Percentiles rank a stretch among this genome's conserved stretches.
phyloP scores from a whole-genome alignment of 1,140 invertebrate species.

The Orius insidiosus region DNA sequence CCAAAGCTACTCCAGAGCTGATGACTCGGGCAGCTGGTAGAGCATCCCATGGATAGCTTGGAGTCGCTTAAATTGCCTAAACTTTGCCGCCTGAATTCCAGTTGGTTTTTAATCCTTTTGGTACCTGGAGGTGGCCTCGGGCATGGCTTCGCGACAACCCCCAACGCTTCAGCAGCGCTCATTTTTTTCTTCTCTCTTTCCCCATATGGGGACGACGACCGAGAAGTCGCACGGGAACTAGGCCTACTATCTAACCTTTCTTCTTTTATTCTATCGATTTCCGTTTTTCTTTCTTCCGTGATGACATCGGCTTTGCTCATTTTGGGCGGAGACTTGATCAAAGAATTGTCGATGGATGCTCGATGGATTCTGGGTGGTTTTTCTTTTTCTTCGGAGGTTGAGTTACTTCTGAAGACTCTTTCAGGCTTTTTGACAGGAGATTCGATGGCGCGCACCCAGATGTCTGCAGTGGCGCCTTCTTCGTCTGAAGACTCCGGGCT shows the following conservation, averaged over 20 bases:
- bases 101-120: conserved; percentile 14
- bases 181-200: conserved; percentile 16
- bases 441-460: conserved; percentile 22
- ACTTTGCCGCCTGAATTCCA: conserved; percentile 21
- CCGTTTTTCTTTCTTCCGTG: not conserved
- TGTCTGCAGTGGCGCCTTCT: conserved; percentile 22
- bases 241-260: conserved; percentile 15
- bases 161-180: conserved; percentile 22
- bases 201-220: conserved; percentile 19
- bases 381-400: conserved; percentile 6
- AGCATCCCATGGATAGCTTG: conserved; percentile 19
- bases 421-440: conserved; percentile 20
- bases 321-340: conserved; percentile 7
- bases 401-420: conserved; percentile 5
- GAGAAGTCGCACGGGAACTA: conserved; percentile 17
- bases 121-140: conserved; percentile 18
- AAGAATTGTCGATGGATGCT: conserved; percentile 13
- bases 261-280: conserved; percentile 1
- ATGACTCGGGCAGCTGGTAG: conserved; percentile 16
- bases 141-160: conserved; percentile 22
- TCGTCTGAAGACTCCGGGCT: conserved; percentile 16
- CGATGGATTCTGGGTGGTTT: conserved; percentile 4
- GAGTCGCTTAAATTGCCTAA: conserved; percentile 22
- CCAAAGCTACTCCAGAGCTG: conserved; percentile 19
- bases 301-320: conserved; percentile 8